These are phyloP conservation scores for Champsocephalus esox DNA, from an alignment of 2,797 vertebrate species.

Conservation along the genomic window DNA sequence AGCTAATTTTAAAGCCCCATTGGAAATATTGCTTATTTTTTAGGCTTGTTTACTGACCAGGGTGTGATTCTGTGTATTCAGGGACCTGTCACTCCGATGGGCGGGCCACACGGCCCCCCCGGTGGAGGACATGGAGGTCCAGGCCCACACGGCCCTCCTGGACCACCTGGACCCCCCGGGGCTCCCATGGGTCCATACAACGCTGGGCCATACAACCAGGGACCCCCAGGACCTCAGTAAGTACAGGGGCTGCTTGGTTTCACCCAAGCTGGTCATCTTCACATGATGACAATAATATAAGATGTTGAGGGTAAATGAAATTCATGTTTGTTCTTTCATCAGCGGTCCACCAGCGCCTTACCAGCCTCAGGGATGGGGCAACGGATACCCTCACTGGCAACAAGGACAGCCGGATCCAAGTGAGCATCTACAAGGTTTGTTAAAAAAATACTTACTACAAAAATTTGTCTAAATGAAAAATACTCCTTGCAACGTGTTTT, in stretches of 20 bases:
- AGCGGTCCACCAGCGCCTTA: constrained; percentile 97
- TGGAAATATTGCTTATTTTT: rapidly evolving
- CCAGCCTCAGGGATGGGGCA: constrained; percentile 98
- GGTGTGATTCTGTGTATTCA: constrained; percentile 57
- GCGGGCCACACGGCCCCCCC: constrained; percentile 94
- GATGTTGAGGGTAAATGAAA: background rate
- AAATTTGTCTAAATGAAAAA: background rate
- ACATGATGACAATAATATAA: rapidly evolving
- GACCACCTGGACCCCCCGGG: constrained; percentile 93
- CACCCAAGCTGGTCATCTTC: rapidly evolving
- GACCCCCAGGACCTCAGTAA: constrained; percentile 98
- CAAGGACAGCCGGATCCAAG: constrained; percentile 98
- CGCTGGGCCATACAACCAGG: constrained; percentile 96
- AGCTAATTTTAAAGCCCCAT: rapidly evolving
- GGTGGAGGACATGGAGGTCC: constrained; percentile 97
- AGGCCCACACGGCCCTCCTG: constrained; percentile 95
- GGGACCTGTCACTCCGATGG: constrained; percentile 97
- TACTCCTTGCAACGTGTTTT: too few species aligned
- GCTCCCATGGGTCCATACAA: constrained; percentile 98
- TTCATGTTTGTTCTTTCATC: constrained; percentile 27
- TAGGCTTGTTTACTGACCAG: background rate
- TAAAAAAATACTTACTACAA: too few species aligned
- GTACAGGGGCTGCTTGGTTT: constrained; percentile 52
- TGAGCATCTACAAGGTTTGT: constrained; percentile 63
- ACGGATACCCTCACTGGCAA: constrained; percentile 98